Percentiles rank a stretch among this genome's conserved stretches.
These are phyloP conservation scores for Lerema accius DNA, from an alignment of 1,140 invertebrate species.

Conservation along the genomic window DNA sequence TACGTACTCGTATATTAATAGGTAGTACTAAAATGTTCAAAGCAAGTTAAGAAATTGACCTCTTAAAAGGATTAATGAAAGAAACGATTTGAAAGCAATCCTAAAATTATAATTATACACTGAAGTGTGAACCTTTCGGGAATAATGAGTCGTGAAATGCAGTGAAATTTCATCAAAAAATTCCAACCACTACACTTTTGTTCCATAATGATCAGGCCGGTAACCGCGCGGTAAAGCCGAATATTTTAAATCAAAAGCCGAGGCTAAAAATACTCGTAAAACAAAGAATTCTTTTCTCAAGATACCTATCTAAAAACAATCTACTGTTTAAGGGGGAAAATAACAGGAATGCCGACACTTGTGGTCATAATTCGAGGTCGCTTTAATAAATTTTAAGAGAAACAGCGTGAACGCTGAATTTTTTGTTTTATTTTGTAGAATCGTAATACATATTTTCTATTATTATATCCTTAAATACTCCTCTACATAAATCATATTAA, in stretches of 20 bases:
- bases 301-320: background rate
- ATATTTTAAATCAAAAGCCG: slow-evolving; percentile 21
- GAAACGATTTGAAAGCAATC: too few species aligned
- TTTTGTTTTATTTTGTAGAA: too few species aligned
- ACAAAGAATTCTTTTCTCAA: slow-evolving; percentile 13
- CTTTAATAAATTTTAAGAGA: too few species aligned
- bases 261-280: slow-evolving; percentile 4
- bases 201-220: slow-evolving; percentile 25
- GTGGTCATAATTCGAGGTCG: too few species aligned
- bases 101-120: background rate
- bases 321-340: background rate
- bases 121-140: background rate
- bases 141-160: slow-evolving; percentile 22
- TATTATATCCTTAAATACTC: too few species aligned
- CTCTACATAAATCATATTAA: too few species aligned
- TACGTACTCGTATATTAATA: too few species aligned
- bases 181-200: slow-evolving; percentile 23
- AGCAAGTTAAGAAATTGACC: too few species aligned
- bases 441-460: too few species aligned
- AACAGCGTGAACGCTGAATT: too few species aligned
- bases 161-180: slow-evolving; percentile 29
- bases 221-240: slow-evolving; percentile 4
- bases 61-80: background rate
- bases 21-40: too few species aligned
- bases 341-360: too few species aligned